Base-by-base conservation (phyloP, 1,140 invertebrate genomes). In the Drosophila bifasciata region DNA sequence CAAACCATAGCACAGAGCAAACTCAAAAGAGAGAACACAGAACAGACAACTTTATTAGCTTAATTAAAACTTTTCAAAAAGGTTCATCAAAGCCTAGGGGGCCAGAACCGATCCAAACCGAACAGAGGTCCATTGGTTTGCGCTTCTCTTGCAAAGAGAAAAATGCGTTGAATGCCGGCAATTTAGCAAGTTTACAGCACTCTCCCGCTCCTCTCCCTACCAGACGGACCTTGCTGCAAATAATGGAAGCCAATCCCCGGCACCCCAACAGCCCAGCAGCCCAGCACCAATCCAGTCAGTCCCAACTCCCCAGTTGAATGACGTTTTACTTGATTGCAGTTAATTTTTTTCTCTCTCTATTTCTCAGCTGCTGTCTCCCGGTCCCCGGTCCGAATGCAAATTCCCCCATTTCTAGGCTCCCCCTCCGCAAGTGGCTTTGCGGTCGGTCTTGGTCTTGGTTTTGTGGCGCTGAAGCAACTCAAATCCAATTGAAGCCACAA, bases 261-360 rank as follows among this genome's bases (percentile, higher is more conserved):
- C 39, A 39, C 41, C n/a, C 41, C n/a, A n/a, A 41, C 19, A 11
- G 19, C 7, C 28, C 50, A 57, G 36, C 32, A 51, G 6, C 32
- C 53, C 66, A 64, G 60, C 13, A 23, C 52, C 64, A 64, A 55
- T 58, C 44, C 56, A 32, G 56, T 40, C 56, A 32, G 56, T 40
- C 70, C 63, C 64, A 60, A 51, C 56, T 62, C 61, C 45, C 57
- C 60, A 56, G 77, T 77, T 88, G 83, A 88, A 88, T 88, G 83
- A 88, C 83, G 83, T 84, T 88, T 88, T 61, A 84, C 75, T 88
- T 88, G 83, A 88, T 88, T 88, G 83, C 79, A 88, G 84, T 88
- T 88, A 89, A 88, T 88, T 88, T 88, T 75, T 23, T 67, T 63
- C 32, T 50, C 46, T 41, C 58, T 69, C 46, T 41, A 52, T 69